Percentiles rank a stretch among this genome's conserved stretches.
phyloP scores from a whole-genome alignment of 2,797 vertebrate species.

The Halcyon smyrnensis region DNA sequence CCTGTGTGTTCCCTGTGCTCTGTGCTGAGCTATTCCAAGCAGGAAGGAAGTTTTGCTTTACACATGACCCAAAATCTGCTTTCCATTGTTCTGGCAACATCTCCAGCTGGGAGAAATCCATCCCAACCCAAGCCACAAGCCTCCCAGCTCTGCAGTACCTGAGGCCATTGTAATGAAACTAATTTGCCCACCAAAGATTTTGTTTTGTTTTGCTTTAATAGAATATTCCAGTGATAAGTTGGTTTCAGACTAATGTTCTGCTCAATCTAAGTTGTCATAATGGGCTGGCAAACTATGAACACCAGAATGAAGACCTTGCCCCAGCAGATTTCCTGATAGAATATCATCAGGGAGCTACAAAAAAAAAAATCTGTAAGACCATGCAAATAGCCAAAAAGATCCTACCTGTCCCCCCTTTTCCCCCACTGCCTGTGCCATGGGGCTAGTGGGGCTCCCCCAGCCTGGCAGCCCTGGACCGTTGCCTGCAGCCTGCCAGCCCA shows the following conservation, averaged over 20 bases:
- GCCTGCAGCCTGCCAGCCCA: background rate
- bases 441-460: fast-evolving
- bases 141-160: background rate
- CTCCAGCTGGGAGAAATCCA: slow-evolving; percentile 20
- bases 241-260: slow-evolving; percentile 4
- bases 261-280: background rate
- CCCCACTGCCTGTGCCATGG: fast-evolving
- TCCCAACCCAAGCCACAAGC: background rate
- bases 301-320: background rate
- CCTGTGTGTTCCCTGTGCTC: background rate
- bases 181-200: background rate
- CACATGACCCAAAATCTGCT: background rate
- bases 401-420: background rate
- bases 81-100: slow-evolving; percentile 7
- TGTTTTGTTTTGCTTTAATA: slow-evolving; percentile 16
- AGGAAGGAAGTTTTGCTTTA: background rate
- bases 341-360: background rate
- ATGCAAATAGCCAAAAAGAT: background rate
- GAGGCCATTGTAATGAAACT: background rate
- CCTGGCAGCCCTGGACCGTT: fast-evolving
- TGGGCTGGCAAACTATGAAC: background rate
- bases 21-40: background rate
- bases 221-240: background rate
- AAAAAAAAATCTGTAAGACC: background rate
- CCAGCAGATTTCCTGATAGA: background rate